Conservation (phyloP, 2,113 vertebrate species). For the Heloderma charlesbogerti region DNA sequence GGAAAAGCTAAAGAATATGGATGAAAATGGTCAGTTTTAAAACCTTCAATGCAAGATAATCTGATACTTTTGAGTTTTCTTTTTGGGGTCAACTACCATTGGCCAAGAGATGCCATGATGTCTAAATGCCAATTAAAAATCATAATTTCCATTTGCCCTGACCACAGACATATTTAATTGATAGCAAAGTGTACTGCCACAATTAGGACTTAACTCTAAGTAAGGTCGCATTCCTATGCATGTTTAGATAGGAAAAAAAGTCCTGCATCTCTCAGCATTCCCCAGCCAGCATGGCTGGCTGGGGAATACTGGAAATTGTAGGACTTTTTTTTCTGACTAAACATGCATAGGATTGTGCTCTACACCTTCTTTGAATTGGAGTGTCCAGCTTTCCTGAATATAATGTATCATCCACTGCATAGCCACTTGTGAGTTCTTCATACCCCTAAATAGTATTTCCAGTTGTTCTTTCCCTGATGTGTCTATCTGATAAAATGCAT, state of each 20-base stretch:
- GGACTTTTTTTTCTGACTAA: too few species aligned
- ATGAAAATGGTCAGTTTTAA: not conserved
- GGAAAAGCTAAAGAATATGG: not conserved
- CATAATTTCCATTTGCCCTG: not conserved
- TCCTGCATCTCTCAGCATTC: too few species aligned
- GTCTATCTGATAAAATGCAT: not conserved
- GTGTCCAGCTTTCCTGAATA: not conserved
- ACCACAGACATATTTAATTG: not conserved
- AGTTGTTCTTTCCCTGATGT: not conserved
- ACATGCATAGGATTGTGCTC: too few species aligned
- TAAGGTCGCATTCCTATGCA: too few species aligned
- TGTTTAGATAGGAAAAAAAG: too few species aligned
- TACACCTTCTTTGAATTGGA: not conserved
- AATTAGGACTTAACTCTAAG: too few species aligned
- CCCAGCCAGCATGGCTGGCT: too few species aligned
- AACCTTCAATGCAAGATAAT: too few species aligned
- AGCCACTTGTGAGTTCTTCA: fast-evolving
- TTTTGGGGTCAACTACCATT: not conserved
- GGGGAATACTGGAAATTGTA: too few species aligned
- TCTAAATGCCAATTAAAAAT: not conserved
- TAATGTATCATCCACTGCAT: fast-evolving
- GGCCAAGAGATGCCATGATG: not conserved
- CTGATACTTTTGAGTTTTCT: too few species aligned
- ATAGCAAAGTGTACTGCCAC: not conserved
- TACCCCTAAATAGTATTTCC: fast-evolving